Percentiles rank a stretch among this genome's conserved stretches.
Evolutionary conservation across 2,888 invertebrate species (phyloP).

Genomic region (Synanthedon vespiformis): DNA sequence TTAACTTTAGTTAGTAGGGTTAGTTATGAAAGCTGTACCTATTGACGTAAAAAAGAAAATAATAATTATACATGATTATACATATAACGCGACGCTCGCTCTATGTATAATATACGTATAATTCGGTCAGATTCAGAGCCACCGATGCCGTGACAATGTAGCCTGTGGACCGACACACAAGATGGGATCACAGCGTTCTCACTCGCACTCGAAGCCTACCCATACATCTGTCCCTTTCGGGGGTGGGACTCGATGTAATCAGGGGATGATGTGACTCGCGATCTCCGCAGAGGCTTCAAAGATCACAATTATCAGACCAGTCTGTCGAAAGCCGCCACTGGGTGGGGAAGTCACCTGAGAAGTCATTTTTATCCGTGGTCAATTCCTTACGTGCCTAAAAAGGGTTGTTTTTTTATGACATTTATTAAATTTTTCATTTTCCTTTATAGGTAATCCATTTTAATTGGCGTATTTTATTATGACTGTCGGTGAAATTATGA

Average conservation of each 20-base stretch:
- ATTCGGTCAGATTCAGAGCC: constrained; percentile 50
- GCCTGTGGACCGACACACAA: constrained; percentile 72
- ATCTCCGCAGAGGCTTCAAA: constrained; percentile 66
- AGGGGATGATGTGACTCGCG: constrained; percentile 71
- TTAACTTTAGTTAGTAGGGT: no score
- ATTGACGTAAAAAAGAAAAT: no score
- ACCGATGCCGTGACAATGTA: constrained; percentile 64
- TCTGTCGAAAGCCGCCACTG: constrained; percentile 65
- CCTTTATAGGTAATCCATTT: background rate
- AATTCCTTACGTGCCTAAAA: background rate
- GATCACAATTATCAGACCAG: constrained; percentile 70
- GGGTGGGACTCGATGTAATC: constrained; percentile 68
- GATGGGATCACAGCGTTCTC: constrained; percentile 70
- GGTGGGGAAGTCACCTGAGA: constrained; percentile 52
- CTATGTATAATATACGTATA: constrained; percentile 33
- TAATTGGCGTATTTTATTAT: background rate
- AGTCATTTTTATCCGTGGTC: background rate
- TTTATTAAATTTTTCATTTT: background rate
- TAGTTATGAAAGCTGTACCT: no score
- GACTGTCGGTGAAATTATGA: background rate
- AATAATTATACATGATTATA: no score
- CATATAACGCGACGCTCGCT: constrained; percentile 12
- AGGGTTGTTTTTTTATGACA: background rate
- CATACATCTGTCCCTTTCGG: constrained; percentile 34
- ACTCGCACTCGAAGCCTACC: constrained; percentile 19